Conservation (phyloP, 35 echinoderm and acorn worm species). For the Acanthaster planci region DNA sequence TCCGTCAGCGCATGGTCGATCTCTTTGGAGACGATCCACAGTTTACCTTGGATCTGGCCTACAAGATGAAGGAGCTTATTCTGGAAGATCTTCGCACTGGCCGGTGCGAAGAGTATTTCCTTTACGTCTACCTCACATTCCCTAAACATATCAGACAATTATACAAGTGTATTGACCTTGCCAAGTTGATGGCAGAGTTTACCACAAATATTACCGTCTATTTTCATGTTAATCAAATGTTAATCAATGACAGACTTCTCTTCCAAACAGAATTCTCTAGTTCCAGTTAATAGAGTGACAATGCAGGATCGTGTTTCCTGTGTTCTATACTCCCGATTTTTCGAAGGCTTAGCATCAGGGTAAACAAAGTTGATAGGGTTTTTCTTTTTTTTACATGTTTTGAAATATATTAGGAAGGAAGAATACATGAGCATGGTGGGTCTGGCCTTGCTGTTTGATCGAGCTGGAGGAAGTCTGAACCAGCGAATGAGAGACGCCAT, state of each 20-base stretch:
- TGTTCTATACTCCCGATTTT: too few species aligned
- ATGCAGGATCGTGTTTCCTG: too few species aligned
- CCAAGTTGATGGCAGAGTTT: too few species aligned
- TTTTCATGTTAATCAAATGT: too few species aligned
- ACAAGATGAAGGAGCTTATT: constrained; percentile 44
- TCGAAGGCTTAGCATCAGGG: too few species aligned
- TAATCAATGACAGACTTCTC: too few species aligned
- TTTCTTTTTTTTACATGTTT: too few species aligned
- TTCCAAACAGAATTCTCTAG: too few species aligned
- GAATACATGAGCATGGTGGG: constrained; percentile 57
- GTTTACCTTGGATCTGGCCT: constrained; percentile 21
- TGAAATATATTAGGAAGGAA: constrained; percentile 45
- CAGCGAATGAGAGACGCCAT: constrained; percentile 52
- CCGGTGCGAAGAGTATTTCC: neutral
- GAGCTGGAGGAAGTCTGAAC: constrained; percentile 44
- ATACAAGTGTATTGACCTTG: too few species aligned
- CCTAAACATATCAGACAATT: too few species aligned
- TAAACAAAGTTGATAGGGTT: too few species aligned
- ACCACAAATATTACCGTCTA: neutral
- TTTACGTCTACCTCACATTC: neutral
- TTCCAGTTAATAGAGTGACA: too few species aligned
- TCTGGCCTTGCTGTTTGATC: constrained; percentile 39
- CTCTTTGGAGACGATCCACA: constrained; percentile 48
- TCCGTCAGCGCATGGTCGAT: neutral
- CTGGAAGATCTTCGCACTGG: constrained; percentile 26